These are phyloP conservation scores for Tokudaia tokunoshimensis DNA, from an alignment of 2,797 vertebrate genomes.

Conservation along the genomic window DNA sequence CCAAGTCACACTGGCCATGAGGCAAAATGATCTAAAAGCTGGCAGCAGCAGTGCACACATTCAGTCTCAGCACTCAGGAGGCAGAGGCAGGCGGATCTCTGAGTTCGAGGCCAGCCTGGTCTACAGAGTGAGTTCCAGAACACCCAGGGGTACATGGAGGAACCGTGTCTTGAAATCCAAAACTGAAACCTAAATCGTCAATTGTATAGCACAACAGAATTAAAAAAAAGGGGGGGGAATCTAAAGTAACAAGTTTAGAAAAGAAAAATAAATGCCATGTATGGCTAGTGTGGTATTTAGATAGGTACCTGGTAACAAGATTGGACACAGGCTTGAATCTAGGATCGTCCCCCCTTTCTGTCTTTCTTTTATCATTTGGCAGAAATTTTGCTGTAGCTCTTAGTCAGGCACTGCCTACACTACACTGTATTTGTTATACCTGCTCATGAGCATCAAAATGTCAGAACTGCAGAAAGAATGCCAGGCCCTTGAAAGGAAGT, in stretches of 20 bases:
- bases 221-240: neutral
- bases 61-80: neutral
- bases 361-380: neutral
- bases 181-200: neutral
- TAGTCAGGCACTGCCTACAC: constrained; percentile 46
- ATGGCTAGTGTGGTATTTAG: neutral
- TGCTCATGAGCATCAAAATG: constrained; percentile 28
- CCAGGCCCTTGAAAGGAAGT: constrained; percentile 52
- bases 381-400: constrained; percentile 30
- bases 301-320: neutral
- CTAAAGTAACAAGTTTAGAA: neutral
- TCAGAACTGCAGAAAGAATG: constrained; percentile 31
- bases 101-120: neutral
- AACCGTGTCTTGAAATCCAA: neutral
- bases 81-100: neutral
- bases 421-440: constrained; percentile 48
- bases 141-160: neutral
- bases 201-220: neutral
- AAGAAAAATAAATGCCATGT: neutral
- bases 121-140: neutral
- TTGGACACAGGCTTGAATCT: constrained; percentile 20
- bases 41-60: too few species aligned
- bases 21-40: neutral
- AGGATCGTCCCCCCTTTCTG: neutral
- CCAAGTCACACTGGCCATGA: neutral